These are phyloP conservation scores for Percina caprodes DNA, from an alignment of 2,113 vertebrate genomes.

Conservation along the genomic window DNA sequence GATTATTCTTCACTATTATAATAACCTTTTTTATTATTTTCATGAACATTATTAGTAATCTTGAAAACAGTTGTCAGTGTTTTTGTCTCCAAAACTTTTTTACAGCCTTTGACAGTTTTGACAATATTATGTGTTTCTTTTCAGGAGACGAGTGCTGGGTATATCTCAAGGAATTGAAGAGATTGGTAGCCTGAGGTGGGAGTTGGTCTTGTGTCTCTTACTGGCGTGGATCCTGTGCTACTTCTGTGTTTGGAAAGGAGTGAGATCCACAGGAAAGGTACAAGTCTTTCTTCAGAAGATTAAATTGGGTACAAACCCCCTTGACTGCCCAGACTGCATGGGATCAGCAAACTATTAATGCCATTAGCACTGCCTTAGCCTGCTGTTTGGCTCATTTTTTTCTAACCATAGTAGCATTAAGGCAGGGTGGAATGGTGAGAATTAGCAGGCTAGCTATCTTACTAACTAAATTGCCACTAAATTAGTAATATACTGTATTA, in stretches of 20 bases:
- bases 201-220: slow-evolving; percentile 78
- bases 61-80: not conserved
- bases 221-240: slow-evolving; percentile 81
- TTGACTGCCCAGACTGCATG: too few relatives aligned
- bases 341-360: too few relatives aligned
- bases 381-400: too few relatives aligned
- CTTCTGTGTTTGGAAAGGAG: slow-evolving; percentile 84
- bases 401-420: too few relatives aligned
- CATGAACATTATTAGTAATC: not conserved
- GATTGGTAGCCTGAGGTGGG: slow-evolving; percentile 79
- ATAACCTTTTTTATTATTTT: not conserved
- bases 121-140: slow-evolving; percentile 28
- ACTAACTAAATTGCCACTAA: too few relatives aligned
- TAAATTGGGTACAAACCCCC: not conserved
- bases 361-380: too few relatives aligned
- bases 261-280: slow-evolving; percentile 83
- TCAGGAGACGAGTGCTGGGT: slow-evolving; percentile 84
- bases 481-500: too few relatives aligned
- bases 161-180: slow-evolving; percentile 88
- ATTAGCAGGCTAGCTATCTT: too few relatives aligned
- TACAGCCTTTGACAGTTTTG: not conserved
- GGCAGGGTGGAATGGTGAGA: too few relatives aligned
- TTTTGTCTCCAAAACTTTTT: not conserved
- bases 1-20: not conserved
- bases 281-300: not conserved